These are phyloP conservation scores for Sebastes minor DNA, from an alignment of 2,797 vertebrate genomes.

Conservation along the genomic window DNA sequence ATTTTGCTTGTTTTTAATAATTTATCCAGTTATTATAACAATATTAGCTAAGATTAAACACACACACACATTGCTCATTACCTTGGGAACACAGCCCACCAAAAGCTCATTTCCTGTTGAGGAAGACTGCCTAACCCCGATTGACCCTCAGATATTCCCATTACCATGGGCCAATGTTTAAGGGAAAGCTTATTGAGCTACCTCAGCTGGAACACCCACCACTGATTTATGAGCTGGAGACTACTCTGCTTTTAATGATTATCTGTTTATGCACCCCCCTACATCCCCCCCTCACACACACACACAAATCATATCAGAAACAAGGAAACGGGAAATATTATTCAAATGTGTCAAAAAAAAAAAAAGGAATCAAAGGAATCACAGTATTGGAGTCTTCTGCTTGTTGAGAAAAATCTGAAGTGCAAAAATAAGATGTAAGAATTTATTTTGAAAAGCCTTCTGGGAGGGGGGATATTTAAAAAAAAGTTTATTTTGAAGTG, in stretches of 20 bases:
- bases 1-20: slow-evolving; percentile 89
- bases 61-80: slow-evolving; percentile 84
- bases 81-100: slow-evolving; percentile 86
- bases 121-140: slow-evolving; percentile 84
- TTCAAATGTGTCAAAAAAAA: slow-evolving; percentile 58
- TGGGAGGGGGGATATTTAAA: slow-evolving; percentile 2
- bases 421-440: slow-evolving; percentile 37
- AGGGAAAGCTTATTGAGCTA: slow-evolving; percentile 81
- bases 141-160: slow-evolving; percentile 87
- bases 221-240: slow-evolving; percentile 75
- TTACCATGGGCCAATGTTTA: slow-evolving; percentile 85
- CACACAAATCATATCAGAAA: slow-evolving; percentile 72
- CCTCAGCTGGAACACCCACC: slow-evolving; percentile 79
- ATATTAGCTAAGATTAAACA: slow-evolving; percentile 89
- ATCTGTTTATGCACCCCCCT: slow-evolving; percentile 64
- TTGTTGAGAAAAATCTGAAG: slow-evolving; percentile 42
- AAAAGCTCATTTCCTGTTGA: slow-evolving; percentile 89
- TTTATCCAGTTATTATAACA: slow-evolving; percentile 89
- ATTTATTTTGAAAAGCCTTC: slow-evolving; percentile 32
- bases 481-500: slow-evolving; percentile 46
- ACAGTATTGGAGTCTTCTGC: slow-evolving; percentile 26
- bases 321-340: slow-evolving; percentile 64
- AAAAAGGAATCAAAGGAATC: slow-evolving; percentile 45
- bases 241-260: slow-evolving; percentile 77
- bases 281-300: not conserved